These are phyloP conservation scores for Chaitophorus viminalis DNA, from an alignment of 2,888 invertebrate genomes.

Conservation along the genomic window DNA sequence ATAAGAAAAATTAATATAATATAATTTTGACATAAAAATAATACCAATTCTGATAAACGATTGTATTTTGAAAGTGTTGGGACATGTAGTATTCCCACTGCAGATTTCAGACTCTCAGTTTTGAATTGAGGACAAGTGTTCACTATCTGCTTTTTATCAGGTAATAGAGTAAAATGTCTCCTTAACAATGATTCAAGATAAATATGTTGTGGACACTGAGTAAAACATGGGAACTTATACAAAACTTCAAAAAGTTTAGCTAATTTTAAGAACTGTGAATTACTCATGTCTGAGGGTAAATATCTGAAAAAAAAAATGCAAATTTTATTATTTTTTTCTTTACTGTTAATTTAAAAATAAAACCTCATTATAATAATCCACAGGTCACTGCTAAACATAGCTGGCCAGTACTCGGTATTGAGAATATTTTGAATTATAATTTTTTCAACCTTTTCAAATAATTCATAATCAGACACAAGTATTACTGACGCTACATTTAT, in stretches of 20 bases:
- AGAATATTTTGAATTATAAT: constrained; percentile 37
- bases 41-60: constrained; percentile 44
- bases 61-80: constrained; percentile 29
- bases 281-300: constrained; percentile 8
- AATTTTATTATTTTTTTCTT: not conserved
- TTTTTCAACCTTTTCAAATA: constrained; percentile 42
- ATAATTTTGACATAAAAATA: not conserved
- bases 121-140: constrained; percentile 37
- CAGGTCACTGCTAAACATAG: constrained; percentile 40
- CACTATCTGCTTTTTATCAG: constrained; percentile 17
- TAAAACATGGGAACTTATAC: not conserved
- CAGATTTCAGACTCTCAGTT: constrained; percentile 14
- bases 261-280: constrained; percentile 38
- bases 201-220: constrained; percentile 34
- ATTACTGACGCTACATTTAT: constrained; percentile 12
- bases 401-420: constrained; percentile 35
- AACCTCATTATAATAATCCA: constrained; percentile 53
- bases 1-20: not conserved
- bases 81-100: constrained; percentile 38
- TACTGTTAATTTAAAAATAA: not conserved
- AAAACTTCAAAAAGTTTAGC: constrained; percentile 16
- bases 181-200: constrained; percentile 31
- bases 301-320: constrained; percentile 13
- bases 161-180: constrained; percentile 36
- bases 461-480: constrained; percentile 2